Evolutionary conservation across 2,888 invertebrate species (phyloP).

Genomic region (Anaspis maculata): DNA sequence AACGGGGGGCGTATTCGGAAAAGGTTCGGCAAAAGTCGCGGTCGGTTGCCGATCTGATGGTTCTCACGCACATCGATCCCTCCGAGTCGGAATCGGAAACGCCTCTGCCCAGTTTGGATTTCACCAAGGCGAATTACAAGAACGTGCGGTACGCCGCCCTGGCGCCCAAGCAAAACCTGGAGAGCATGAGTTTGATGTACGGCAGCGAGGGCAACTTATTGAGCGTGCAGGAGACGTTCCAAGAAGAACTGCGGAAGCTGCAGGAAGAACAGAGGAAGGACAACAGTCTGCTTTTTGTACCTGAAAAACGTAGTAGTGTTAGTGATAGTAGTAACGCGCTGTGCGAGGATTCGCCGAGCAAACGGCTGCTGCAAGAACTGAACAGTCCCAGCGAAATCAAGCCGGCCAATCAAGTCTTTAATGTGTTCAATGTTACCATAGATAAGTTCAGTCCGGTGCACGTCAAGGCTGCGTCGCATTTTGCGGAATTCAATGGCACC

Average conservation of each 20-base stretch:
- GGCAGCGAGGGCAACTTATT: conserved; percentile 52
- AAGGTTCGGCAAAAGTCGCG: conserved; percentile 58
- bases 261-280: conserved; percentile 38
- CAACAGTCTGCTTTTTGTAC: conserved; percentile 43
- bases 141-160: conserved; percentile 39
- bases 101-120: conserved; percentile 38
- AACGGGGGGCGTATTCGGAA: conserved; percentile 51
- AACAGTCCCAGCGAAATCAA: conserved; percentile 34
- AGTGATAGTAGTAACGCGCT: conserved; percentile 13
- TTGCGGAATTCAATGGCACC: conserved; percentile 17
- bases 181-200: conserved; percentile 36
- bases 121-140: conserved; percentile 33
- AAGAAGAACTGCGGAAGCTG: conserved; percentile 46
- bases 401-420: conserved; percentile 37
- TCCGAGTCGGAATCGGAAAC: conserved; percentile 53
- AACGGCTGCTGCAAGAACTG: conserved; percentile 31
- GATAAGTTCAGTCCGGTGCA: conserved; percentile 30
- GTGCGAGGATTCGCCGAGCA: conserved; percentile 22
- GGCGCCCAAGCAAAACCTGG: conserved; percentile 33
- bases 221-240: conserved; percentile 47
- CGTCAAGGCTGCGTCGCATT: conserved; percentile 16
- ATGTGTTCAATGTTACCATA: conserved; percentile 39
- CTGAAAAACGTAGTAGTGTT: conserved; percentile 31
- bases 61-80: conserved; percentile 56
- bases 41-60: conserved; percentile 59